These are phyloP conservation scores for Pagrus major DNA, from an alignment of 2,113 vertebrate species.

Conservation along the genomic window DNA sequence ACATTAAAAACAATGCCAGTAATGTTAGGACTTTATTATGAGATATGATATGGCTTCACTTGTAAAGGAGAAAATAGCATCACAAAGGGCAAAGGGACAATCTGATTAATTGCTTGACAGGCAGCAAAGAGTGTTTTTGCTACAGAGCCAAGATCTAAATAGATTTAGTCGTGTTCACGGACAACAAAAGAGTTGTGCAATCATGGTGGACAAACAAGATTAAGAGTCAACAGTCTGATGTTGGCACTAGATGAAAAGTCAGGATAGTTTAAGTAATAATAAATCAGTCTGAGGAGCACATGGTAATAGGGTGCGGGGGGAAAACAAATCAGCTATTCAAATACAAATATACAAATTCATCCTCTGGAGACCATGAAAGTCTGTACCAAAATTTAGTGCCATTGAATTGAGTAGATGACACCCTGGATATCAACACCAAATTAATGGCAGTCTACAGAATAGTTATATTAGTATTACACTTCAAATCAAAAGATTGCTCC, in stretches of 20 bases:
- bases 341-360: too few species aligned
- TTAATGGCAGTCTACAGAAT: background rate
- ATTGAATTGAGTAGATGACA: background rate
- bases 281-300: background rate
- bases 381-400: too few species aligned
- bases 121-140: background rate
- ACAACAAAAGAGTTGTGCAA: constrained; percentile 1
- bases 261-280: background rate
- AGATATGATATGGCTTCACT: background rate
- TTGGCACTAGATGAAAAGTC: background rate
- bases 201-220: background rate
- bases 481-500: too few species aligned
- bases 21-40: background rate
- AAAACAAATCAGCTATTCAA: too few species aligned
- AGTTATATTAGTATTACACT: background rate
- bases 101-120: constrained; percentile 15
- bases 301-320: background rate
- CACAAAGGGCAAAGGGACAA: constrained; percentile 8
- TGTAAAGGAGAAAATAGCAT: background rate
- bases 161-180: background rate
- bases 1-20: background rate
- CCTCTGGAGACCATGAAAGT: too few species aligned
- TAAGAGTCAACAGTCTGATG: background rate
- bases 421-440: background rate
- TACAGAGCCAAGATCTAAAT: background rate